These are phyloP conservation scores for Callinectes sapidus DNA, from an alignment of 2,888 invertebrate genomes.

Conservation along the genomic window DNA sequence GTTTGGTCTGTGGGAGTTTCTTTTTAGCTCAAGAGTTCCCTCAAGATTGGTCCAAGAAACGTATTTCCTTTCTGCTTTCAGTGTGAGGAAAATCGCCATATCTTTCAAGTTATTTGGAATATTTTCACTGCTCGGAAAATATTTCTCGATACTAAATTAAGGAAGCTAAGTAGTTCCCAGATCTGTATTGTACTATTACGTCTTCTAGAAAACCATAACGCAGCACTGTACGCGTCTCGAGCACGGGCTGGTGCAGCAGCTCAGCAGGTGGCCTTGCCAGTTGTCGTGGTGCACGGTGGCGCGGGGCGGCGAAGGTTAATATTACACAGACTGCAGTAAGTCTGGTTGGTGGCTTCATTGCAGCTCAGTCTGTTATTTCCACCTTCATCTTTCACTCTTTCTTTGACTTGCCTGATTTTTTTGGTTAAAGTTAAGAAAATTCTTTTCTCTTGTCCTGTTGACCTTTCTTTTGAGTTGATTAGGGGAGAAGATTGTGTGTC, in stretches of 20 bases:
- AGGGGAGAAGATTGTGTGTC: background rate
- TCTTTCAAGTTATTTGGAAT: background rate
- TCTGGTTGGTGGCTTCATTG: background rate
- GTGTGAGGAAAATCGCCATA: background rate
- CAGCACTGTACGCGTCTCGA: background rate
- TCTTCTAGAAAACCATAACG: background rate
- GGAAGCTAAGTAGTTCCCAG: background rate
- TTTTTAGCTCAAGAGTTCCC: background rate
- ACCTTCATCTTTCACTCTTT: background rate
- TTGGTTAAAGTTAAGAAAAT: background rate
- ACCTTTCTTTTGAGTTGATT: background rate
- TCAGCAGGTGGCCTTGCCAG: background rate
- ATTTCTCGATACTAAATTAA: background rate
- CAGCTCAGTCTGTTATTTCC: background rate
- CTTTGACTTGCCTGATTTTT: background rate
- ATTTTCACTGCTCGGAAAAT: background rate
- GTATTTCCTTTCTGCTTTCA: background rate
- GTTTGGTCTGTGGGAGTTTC: background rate
- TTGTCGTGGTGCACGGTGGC: background rate
- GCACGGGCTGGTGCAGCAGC: background rate
- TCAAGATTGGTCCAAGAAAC: background rate
- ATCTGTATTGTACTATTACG: background rate
- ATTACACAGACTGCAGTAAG: background rate
- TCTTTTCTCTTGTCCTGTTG: background rate
- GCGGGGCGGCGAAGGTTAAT: background rate